Base-by-base conservation (phyloP, 1,140 invertebrate species). In the Oncopodura yosiiana region DNA sequence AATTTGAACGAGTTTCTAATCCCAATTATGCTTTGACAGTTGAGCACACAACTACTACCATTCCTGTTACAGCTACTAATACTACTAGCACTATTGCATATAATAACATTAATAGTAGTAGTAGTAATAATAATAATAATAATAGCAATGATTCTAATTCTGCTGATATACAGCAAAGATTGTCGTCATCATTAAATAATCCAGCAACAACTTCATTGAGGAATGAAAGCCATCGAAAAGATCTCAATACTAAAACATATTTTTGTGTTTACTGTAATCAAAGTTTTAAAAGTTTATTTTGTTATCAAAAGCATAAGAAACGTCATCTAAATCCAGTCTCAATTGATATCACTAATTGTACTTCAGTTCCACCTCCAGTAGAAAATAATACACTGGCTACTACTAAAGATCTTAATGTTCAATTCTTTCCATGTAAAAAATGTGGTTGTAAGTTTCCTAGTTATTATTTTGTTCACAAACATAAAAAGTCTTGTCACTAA, bases 391-490 rank as follows among this genome's bases (percentile, higher is more conserved):
- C 30, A 38, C 58, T 39, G 78, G n/a, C n/a, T n/a, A n/a, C n/a
- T n/a, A 82, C 2, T 74, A 79, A 48, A 18, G 83, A 88, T 62
- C 76, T 88, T 67, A 85, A 90, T 63, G 81, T 90, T 0, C 87
- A 91, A 68, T 92, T 90, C 72, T 92, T 90, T 71, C 87, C 87
- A 0, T 92, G 88, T 71, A 91, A 91, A 69, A 88, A 84, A 0
- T 92, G 87, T 71, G 87, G 88, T 21, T 86, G 79, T 66, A 91
- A 90, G 71, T 92, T 92, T 67, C 88, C 88, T 0, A 88, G 85
- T 61, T 92, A 92, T 66, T 92, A 92, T 68, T 92, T 92, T 72
- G 88, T 92, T 3, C 88, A 91, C 67, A 92, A 92, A 65, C 88
- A 92, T 70, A 73, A 86, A 23, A 88, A 89, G 71, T 66, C 86